Evolutionary conservation across 1,140 invertebrate species (phyloP), one percentile per base, ranked within the genome.

Genomic region (Plectus sambesii): DNA sequence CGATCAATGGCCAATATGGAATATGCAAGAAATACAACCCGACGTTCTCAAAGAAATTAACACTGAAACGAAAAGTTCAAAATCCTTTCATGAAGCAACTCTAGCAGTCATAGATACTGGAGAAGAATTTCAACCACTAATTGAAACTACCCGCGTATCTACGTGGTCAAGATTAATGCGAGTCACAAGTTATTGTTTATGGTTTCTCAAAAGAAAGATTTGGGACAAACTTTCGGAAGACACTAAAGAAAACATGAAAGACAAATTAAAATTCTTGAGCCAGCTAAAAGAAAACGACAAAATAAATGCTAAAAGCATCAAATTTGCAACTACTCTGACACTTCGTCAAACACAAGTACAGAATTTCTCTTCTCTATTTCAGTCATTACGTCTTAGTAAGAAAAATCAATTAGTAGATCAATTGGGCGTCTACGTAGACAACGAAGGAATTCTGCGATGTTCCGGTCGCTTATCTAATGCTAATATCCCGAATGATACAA

Each of bases 1-100:
- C 3, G 38, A 25, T 1, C n/a, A 42, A 2, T 49, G 47, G 47
- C 40, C 42, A 47, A 23, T 27, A 19, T 5, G 33, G 2, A 20
- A 36, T 33, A 12, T 33, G 12, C 17, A 12, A 24, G 26, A 9
- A 6, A 15, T 20, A 3, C 33, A 17, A 20, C 4, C 17, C 25
- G 26, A 9, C 4, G 30, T 40, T 43, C 35, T 25, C 1, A 47
- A 38, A 23, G 22, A 26, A 6, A 3, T 23, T 3, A 38, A 4
- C 6, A 40, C 1, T 1, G 27, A 5, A 3, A 47, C 30, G 9
- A 12, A 41, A 2, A 26, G 20, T 12, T 25, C 19, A 17, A 43
- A 15, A 33, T n/a, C 1, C n/a, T n/a, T n/a, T n/a, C n/a, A n/a
- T n/a, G n/a, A n/a, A n/a, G n/a, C n/a, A n/a, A n/a, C n/a, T n/a